Percentiles rank a stretch among this genome's conserved stretches.
phyloP scores from a whole-genome alignment of 2,888 invertebrate genomes.

The Cordylochernes scorpioides region DNA sequence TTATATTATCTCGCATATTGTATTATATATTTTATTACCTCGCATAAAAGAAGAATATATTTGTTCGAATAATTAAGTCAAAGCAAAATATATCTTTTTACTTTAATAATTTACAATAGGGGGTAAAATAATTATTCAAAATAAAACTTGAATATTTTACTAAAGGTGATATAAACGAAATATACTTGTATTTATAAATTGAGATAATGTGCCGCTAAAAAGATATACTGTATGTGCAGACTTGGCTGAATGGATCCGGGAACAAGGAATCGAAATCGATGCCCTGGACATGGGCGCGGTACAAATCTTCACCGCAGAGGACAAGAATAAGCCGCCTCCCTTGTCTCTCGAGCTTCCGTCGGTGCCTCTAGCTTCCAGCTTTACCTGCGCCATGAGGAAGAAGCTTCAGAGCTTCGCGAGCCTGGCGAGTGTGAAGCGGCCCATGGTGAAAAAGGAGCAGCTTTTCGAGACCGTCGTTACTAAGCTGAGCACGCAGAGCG shows the following conservation, averaged over 20 bases:
- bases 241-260: slow-evolving; percentile 42
- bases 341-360: slow-evolving; percentile 13
- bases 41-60: no score
- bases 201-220: no score
- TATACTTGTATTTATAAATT: no score
- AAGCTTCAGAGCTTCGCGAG: slow-evolving; percentile 13
- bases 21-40: no score
- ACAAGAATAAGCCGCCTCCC: slow-evolving; percentile 6
- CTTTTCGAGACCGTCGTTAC: slow-evolving; percentile 12
- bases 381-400: slow-evolving; percentile 35
- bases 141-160: no score
- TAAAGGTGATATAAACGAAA: no score
- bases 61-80: no score
- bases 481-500: slow-evolving; percentile 13
- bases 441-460: slow-evolving; percentile 15
- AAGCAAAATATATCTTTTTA: no score
- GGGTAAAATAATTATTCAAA: no score
- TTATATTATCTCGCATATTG: no score
- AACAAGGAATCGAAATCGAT: slow-evolving; percentile 21
- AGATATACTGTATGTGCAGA: slow-evolving; percentile 32
- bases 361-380: slow-evolving; percentile 43
- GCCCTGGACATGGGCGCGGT: slow-evolving; percentile 20
- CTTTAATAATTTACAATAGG: no score
- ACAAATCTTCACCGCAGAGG: slow-evolving; percentile 6
- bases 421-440: slow-evolving; percentile 12